Conservation (phyloP, 1,140 invertebrate species). For the Papilio glaucus region DNA sequence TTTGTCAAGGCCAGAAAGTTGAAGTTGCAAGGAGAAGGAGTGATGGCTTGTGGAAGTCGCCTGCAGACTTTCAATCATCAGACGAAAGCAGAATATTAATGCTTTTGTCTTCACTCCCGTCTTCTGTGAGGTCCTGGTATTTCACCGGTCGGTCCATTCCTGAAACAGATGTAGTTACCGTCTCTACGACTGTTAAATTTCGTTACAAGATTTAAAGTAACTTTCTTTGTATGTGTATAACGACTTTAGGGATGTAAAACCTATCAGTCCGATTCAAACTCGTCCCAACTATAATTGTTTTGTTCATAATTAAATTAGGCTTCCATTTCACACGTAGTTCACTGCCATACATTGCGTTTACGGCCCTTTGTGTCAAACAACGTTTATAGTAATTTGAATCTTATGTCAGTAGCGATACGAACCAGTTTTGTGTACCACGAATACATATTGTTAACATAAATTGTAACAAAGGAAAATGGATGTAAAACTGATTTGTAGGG, state of each 20-base stretch:
- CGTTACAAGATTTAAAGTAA: neutral
- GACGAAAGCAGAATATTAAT: neutral
- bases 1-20: no score
- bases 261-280: slow-evolving; percentile 33
- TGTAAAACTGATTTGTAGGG: slow-evolving; percentile 47
- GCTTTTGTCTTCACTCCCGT: no score
- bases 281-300: slow-evolving; percentile 52
- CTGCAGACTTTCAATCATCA: no score
- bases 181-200: neutral
- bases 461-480: slow-evolving; percentile 36
- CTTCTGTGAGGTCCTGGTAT: no score
- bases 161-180: no score
- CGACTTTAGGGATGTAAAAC: slow-evolving; percentile 7
- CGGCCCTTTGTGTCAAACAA: slow-evolving; percentile 49
- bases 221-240: slow-evolving; percentile 2
- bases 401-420: slow-evolving; percentile 23
- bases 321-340: slow-evolving; percentile 61
- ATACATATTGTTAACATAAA: slow-evolving; percentile 22
- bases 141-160: no score
- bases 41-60: no score
- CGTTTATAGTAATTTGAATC: slow-evolving; percentile 34
- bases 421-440: neutral
- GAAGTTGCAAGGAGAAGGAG: no score
- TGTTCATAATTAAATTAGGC: slow-evolving; percentile 63
- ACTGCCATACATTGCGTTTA: slow-evolving; percentile 48